Evolutionary conservation across 2,113 vertebrate species (phyloP).

Genomic region (Polyodon spathula): DNA sequence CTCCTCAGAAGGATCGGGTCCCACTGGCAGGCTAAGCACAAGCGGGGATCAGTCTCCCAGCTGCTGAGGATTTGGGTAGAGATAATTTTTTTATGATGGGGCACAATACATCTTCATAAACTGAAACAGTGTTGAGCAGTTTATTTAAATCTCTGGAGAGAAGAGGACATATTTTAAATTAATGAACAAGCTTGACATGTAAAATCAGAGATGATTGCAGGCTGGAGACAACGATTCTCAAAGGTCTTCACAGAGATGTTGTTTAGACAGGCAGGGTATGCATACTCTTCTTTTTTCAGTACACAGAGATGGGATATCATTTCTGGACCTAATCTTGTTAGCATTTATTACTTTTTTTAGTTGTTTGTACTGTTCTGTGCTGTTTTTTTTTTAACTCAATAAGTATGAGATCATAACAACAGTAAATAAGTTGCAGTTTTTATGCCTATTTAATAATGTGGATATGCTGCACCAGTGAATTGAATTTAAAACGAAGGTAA

Average conservation of each 20-base stretch:
- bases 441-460: too few species aligned
- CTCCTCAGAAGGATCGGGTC: neutral
- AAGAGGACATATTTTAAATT: slow-evolving; percentile 38
- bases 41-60: slow-evolving; percentile 34
- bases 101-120: slow-evolving; percentile 40
- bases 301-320: too few species aligned
- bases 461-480: too few species aligned
- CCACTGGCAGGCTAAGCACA: neutral
- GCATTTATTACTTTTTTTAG: too few species aligned
- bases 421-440: too few species aligned
- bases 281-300: slow-evolving; percentile 10
- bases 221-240: slow-evolving; percentile 31
- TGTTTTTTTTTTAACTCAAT: too few species aligned
- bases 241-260: slow-evolving; percentile 35
- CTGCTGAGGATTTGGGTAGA: slow-evolving; percentile 38
- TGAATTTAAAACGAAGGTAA: too few species aligned
- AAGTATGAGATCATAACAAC: too few species aligned
- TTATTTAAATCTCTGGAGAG: slow-evolving; percentile 38
- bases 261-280: slow-evolving; percentile 33
- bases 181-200: slow-evolving; percentile 46
- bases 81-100: slow-evolving; percentile 25
- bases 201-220: slow-evolving; percentile 47
- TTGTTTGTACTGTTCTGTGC: too few species aligned
- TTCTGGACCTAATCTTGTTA: too few species aligned
- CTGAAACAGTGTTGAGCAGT: slow-evolving; percentile 22